Base-by-base conservation (phyloP, 2,113 vertebrate genomes). In the Podarcis muralis region DNA sequence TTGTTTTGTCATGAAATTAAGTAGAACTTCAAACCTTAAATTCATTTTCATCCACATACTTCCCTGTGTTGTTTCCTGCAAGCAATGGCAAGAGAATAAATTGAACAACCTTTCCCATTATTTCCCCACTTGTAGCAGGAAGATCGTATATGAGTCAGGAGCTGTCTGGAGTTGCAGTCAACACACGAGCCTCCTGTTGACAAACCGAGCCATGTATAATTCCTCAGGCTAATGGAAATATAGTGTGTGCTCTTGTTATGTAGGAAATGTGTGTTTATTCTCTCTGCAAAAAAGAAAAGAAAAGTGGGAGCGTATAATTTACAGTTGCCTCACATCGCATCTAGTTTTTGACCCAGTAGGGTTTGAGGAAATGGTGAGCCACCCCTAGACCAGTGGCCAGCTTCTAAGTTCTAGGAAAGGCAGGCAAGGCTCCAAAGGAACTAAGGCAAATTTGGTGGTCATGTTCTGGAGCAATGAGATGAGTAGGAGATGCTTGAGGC, bases 61-160 rank as follows among this genome's bases (percentile, higher is more conserved):
- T 77, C 35, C 74, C 27, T 77, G 59, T n/a, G 40, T 53, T 68
- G 37, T 37, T 83, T 88, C 59, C 18, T 53, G n/a, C 27, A 68
- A 76, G n/a, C 15, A 65, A 16, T 35, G 30, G 71, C 87, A 77
- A 37, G 72, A 68, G 72, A 77, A 88, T 88, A 84, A 84, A 88
- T 83, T 13, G 40, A 57, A 68, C 81, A 88, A 35, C 40, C 83
- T 83, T 69, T 43, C 75, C 59, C 72, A 68, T 88, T 83, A 77
- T 53, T 88, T 88, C 40, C 62, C 81, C 65, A 35, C 37, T 77
- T 88, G 30, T 68, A 68, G 20, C 35, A 66, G 40, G 43, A 69
- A 6, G 27, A 83, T 69, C 5, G 11, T 68, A 27, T 77, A 78
- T 69, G 59, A 35, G 32, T 68, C 40, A 68, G 57, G 35, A 74